Conservation (phyloP, 2,888 invertebrate species). For the Ctenicera cuprea region DNA sequence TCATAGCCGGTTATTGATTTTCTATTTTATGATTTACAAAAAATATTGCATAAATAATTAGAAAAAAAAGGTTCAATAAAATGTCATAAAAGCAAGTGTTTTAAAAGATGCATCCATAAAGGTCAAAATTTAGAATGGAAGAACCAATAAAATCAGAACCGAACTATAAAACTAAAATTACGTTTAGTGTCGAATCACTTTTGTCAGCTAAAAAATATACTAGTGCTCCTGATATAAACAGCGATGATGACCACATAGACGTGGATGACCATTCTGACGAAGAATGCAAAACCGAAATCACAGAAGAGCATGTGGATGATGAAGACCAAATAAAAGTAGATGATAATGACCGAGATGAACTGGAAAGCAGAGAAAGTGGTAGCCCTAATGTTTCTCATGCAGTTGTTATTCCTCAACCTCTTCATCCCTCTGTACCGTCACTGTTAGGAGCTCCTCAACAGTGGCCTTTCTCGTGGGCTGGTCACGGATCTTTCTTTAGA, state of each 20-base stretch:
- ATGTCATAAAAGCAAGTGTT: background rate
- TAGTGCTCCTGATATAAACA: constrained; percentile 53
- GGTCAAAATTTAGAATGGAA: constrained; percentile 18
- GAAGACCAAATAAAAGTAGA: constrained; percentile 69
- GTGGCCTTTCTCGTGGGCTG: constrained; percentile 80
- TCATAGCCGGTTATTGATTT: constrained; percentile 33
- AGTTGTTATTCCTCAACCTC: constrained; percentile 81
- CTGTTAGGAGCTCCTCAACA: constrained; percentile 73
- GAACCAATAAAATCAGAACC: constrained; percentile 62
- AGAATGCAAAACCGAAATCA: constrained; percentile 66
- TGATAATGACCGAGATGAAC: constrained; percentile 68
- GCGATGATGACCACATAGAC: constrained; percentile 60
- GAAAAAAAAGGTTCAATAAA: background rate
- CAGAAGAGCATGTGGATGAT: constrained; percentile 66
- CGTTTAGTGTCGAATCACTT: constrained; percentile 84
- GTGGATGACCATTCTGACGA: constrained; percentile 75
- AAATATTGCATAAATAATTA: background rate
- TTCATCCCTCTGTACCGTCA: constrained; percentile 78
- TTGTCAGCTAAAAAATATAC: constrained; percentile 69
- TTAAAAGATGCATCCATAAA: constrained; percentile 10
- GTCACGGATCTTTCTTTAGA: constrained; percentile 78
- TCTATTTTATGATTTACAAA: constrained; percentile 8
- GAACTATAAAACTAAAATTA: constrained; percentile 79
- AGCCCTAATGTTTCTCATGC: constrained; percentile 75
- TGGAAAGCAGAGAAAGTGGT: constrained; percentile 69